Evolutionary conservation across 1,140 invertebrate genomes (phyloP).

Genomic region (Macrocentrus cingulum): DNA sequence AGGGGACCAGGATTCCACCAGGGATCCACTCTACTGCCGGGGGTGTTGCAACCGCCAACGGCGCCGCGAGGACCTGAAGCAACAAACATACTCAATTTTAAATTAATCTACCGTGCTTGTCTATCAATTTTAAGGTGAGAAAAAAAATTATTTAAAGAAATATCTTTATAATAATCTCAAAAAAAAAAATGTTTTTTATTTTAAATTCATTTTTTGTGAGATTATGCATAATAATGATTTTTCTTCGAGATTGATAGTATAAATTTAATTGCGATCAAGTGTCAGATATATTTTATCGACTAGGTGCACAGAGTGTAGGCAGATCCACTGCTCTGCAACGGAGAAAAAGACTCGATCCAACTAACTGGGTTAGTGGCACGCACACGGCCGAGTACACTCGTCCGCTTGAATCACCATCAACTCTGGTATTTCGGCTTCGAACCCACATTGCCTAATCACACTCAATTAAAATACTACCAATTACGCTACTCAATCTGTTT

Average conservation of each 20-base stretch:
- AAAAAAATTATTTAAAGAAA: not conserved
- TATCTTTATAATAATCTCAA: not conserved
- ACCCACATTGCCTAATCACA: not conserved
- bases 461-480: too few relatives aligned
- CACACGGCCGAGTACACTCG: constrained; percentile 38
- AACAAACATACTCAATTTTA: constrained; percentile 18
- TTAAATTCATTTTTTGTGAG: too few relatives aligned
- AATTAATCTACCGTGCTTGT: not conserved
- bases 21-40: constrained; percentile 55
- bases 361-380: constrained; percentile 58
- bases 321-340: constrained; percentile 29
- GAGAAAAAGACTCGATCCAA: constrained; percentile 55
- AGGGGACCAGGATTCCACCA: constrained; percentile 50
- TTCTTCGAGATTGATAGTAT: too few relatives aligned
- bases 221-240: too few relatives aligned
- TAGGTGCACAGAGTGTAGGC: constrained; percentile 1
- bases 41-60: constrained; percentile 56
- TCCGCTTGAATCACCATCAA: constrained; percentile 46
- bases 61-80: constrained; percentile 55
- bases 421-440: not conserved
- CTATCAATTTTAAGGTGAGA: not conserved
- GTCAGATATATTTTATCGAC: too few relatives aligned
- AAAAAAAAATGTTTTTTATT: too few relatives aligned
- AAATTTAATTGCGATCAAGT: too few relatives aligned
- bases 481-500: too few relatives aligned